These are phyloP conservation scores for Xerus rutilus DNA, from an alignment of 2,797 vertebrate genomes.

Conservation along the genomic window DNA sequence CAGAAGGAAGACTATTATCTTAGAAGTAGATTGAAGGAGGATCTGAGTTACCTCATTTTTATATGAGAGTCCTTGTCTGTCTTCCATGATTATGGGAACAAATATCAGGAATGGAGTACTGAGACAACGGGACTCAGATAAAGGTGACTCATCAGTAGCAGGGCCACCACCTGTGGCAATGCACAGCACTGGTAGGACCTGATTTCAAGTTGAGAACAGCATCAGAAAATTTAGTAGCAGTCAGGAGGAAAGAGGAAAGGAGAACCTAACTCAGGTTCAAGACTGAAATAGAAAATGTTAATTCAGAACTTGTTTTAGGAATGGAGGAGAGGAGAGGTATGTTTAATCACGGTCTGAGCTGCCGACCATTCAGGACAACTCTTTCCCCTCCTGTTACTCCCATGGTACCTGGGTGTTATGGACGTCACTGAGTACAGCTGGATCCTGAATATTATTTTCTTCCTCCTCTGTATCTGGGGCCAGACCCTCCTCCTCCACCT, in stretches of 20 bases:
- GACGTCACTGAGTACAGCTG: slow-evolving; percentile 93
- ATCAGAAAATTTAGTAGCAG: slow-evolving; percentile 6
- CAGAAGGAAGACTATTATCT: slow-evolving; percentile 4
- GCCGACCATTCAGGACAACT: not conserved
- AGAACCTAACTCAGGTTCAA: not conserved
- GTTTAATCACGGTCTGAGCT: not conserved
- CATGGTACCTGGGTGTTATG: slow-evolving; percentile 88
- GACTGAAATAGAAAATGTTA: slow-evolving; percentile 9
- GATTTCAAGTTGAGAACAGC: slow-evolving; percentile 16
- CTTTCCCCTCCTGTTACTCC: not conserved
- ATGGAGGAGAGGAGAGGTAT: not conserved
- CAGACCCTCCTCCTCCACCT: slow-evolving; percentile 62
- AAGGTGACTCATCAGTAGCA: not conserved
- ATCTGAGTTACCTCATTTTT: not conserved
- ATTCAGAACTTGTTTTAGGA: not conserved
- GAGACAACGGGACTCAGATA: not conserved
- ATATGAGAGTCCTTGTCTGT: not conserved
- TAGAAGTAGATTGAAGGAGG: not conserved
- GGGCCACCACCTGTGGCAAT: not conserved
- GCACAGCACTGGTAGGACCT: not conserved
- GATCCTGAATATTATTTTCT: slow-evolving; percentile 87
- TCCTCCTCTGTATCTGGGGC: slow-evolving; percentile 53
- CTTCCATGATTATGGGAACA: not conserved
- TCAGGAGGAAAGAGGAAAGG: not conserved
- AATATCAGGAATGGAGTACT: not conserved